These are phyloP conservation scores for Megaleporinus macrocephalus DNA, from an alignment of 2,113 vertebrate species.

Conservation along the genomic window DNA sequence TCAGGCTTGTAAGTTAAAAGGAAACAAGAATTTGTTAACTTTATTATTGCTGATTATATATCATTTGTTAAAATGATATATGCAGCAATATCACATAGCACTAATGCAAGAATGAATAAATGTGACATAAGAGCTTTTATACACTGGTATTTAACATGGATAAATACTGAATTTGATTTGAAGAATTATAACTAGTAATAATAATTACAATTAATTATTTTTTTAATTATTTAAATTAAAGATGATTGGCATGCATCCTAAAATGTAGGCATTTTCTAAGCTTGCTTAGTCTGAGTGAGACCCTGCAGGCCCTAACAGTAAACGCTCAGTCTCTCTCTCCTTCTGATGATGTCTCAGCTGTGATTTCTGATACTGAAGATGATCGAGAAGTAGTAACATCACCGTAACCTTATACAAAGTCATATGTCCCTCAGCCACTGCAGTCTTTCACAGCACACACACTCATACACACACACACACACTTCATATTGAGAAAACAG, in stretches of 20 bases:
- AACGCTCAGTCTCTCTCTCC: not conserved
- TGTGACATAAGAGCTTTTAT: no score
- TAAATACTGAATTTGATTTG: no score
- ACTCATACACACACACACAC: constrained; percentile 1
- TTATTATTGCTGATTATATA: no score
- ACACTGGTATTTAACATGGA: not conserved
- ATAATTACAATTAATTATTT: not conserved
- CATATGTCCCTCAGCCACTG: constrained; percentile 5
- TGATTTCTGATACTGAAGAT: not conserved
- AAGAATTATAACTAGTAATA: no score
- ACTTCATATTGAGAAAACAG: constrained; percentile 38
- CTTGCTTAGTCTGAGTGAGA: not conserved
- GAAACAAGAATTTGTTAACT: no score
- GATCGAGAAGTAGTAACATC: not conserved
- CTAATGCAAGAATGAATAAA: not conserved
- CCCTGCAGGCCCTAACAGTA: not conserved
- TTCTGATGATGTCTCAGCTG: constrained; percentile 4
- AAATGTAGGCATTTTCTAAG: not conserved
- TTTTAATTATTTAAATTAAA: not conserved
- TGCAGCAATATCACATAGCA: no score
- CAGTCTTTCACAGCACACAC: not conserved
- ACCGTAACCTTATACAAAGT: constrained; percentile 4
- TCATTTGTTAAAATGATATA: no score
- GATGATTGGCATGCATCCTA: not conserved
- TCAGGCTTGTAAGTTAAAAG: no score